Evolutionary conservation across 2,888 invertebrate genomes (phyloP).

Genomic region (Belgica antarctica): DNA sequence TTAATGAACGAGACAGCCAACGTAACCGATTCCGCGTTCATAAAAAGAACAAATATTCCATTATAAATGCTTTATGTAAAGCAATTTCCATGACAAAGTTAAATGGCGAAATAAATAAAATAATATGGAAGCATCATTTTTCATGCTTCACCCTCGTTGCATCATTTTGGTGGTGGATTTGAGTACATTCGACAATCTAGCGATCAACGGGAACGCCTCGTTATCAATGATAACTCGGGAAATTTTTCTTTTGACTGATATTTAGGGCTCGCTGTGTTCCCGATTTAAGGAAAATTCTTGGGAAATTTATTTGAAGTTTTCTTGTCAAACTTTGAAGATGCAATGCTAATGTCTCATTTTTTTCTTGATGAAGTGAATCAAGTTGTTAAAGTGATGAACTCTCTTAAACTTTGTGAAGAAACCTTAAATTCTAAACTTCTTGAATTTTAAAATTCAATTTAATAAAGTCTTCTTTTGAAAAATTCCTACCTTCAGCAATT

Average conservation of each 20-base stretch:
- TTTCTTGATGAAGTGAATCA: too few relatives aligned
- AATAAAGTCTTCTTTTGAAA: too few relatives aligned
- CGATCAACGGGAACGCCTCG: conserved; percentile 5
- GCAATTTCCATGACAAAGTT: not conserved
- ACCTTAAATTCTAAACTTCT: too few relatives aligned
- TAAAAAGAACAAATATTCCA: not conserved
- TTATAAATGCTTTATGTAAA: not conserved
- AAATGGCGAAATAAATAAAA: conserved; percentile 29
- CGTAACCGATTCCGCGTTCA: not conserved
- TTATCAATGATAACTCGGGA: conserved; percentile 14
- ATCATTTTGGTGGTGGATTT: not conserved
- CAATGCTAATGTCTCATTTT: too few relatives aligned
- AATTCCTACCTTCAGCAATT: too few relatives aligned
- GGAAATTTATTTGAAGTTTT: too few relatives aligned
- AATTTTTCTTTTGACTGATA: not conserved
- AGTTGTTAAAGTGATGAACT: too few relatives aligned
- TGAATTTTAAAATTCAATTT: too few relatives aligned
- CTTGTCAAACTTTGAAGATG: too few relatives aligned
- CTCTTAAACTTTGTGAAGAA: too few relatives aligned
- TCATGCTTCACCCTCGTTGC: not conserved
- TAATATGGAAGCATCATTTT: too few relatives aligned
- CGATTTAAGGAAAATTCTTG: conserved; percentile 7
- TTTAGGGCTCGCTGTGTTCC: not conserved
- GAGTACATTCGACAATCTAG: conserved; percentile 2
- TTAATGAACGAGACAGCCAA: conserved; percentile 1